A percentile compares a stretch with the other conserved stretches of the same genome.
These are phyloP conservation scores for Staurois parvus DNA, from an alignment of 2,797 vertebrate species.

Conservation along the genomic window DNA sequence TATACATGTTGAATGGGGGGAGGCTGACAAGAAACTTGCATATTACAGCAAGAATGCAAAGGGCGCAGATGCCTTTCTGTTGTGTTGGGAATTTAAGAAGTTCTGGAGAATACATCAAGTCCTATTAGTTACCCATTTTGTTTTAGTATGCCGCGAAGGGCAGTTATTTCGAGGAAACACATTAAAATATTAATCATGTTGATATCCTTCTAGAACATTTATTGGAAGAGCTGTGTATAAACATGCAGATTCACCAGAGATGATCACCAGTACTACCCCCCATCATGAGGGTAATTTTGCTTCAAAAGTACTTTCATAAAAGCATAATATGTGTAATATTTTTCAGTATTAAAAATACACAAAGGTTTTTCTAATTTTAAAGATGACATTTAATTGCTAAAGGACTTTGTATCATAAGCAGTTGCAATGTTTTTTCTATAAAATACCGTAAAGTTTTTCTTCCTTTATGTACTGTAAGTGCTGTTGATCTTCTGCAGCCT, in stretches of 20 bases:
- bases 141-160: constrained; percentile 13
- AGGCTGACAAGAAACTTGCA: constrained; percentile 10
- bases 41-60: constrained; percentile 35
- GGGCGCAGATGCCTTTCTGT: constrained; percentile 33
- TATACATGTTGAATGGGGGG: constrained; percentile 31
- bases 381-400: too few species aligned
- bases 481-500: too few species aligned
- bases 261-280: neutral
- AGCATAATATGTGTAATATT: neutral
- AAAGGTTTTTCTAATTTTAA: too few species aligned
- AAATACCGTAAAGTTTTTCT: too few species aligned
- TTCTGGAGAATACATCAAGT: constrained; percentile 9
- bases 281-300: neutral
- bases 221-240: neutral
- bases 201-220: constrained; percentile 7
- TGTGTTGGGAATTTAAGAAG: constrained; percentile 27
- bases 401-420: too few species aligned
- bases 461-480: too few species aligned
- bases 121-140: neutral
- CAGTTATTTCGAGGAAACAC: constrained; percentile 1
- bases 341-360: neutral
- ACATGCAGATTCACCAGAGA: neutral
- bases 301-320: too few species aligned
- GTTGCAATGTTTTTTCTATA: too few species aligned
- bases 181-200: constrained; percentile 39